Evolutionary conservation across 1,140 invertebrate species (phyloP), one percentile per base, ranked within the genome.

Genomic region (Drosophila azteca): DNA sequence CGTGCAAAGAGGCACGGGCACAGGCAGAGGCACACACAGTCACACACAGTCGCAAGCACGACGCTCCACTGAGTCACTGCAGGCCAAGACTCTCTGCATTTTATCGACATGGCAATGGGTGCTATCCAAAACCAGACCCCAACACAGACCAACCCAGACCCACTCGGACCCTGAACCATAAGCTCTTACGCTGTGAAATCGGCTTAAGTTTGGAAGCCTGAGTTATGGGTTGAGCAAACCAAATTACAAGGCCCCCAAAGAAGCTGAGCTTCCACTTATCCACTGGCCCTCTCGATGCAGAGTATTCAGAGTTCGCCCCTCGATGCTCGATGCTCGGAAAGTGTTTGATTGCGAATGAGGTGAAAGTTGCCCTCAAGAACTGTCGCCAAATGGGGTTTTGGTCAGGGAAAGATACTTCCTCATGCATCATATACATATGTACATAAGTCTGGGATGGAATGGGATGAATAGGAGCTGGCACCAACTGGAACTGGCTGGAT

Each of bases 21-120:
- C 65, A 11, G 31, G 31, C 60, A 62, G 24, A 44, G 13, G 63
- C 66, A 57, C 66, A 63, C n/a, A 55, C 55, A 67, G 35, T n/a
- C n/a, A n/a, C n/a, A n/a, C n/a, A n/a, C n/a, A n/a, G n/a, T n/a
- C n/a, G n/a, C 65, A 26, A 7, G 29, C 60, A 63, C 39, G 31
- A 58, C 41, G 66, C 67, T 70, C 51, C 67, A 58, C 67, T 70
- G 67, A 70, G 45, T 70, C 67, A 70, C 53, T 69, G 31, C 26
- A 13, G 53, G 51, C 46, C 45, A 50, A 69, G 64, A 69, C 17
- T 57, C 53, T 69, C 65, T 69, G 67, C 67, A 71, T 71, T 71
- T 71, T 41, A 71, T 71, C 71, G 52, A 67, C 67, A 46, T 51
- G 45, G n/a, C 44, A 44, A 20, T 11, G n/a, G 35, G 35, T 13